phyloP scores from a whole-genome alignment of 2,113 vertebrate species.

The Carassius auratus region DNA sequence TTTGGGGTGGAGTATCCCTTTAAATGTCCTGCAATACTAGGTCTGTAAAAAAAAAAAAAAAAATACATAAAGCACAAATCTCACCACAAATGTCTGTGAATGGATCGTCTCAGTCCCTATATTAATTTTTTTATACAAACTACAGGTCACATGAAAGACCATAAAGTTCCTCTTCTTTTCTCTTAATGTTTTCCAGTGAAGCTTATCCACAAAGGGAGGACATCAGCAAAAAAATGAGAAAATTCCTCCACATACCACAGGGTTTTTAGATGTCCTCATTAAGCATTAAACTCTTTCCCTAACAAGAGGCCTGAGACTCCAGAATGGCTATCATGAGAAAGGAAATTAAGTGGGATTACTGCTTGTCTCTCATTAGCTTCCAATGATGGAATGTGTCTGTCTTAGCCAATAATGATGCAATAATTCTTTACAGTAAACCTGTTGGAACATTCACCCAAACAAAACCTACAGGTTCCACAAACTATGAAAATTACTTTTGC shows the following conservation, averaged over 20 bases:
- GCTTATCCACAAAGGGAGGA: not conserved
- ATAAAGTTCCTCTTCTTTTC: not conserved
- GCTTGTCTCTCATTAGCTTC: conserved; percentile 41
- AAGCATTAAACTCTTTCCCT: not conserved
- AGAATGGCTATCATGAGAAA: conserved; percentile 41
- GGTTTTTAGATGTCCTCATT: conserved; percentile 29
- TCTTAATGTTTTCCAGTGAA: not conserved
- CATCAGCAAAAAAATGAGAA: not conserved
- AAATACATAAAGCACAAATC: not conserved
- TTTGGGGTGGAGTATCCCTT: too few species aligned
- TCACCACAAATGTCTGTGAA: not conserved
- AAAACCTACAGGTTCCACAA: not conserved
- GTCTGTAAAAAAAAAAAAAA: too few species aligned
- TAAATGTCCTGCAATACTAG: not conserved
- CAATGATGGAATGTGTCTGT: conserved; percentile 8
- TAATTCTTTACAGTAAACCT: conserved; percentile 14
- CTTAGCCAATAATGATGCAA: conserved; percentile 8
- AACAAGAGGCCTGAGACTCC: conserved; percentile 37
- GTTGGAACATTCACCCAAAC: not conserved
- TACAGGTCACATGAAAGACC: not conserved
- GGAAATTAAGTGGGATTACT: conserved; percentile 38
- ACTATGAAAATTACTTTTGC: conserved; percentile 11
- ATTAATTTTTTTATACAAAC: not conserved
- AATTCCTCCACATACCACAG: not conserved
- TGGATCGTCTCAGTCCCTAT: too few species aligned